These are phyloP conservation scores for Palythoa heliodiscus DNA, from an alignment of 92 coral and sea anemone genomes.

Conservation along the genomic window DNA sequence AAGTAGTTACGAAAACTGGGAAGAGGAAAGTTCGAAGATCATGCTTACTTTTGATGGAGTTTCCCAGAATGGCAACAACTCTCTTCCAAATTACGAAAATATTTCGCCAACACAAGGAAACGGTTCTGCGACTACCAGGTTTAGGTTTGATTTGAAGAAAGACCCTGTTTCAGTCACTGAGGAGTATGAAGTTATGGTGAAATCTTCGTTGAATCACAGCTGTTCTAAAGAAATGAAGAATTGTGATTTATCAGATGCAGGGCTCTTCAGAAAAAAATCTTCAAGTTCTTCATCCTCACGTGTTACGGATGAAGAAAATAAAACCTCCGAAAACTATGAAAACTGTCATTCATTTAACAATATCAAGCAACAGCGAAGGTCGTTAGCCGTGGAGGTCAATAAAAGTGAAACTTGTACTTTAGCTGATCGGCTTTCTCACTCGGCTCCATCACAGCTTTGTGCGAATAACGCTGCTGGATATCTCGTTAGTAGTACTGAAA, in stretches of 20 bases:
- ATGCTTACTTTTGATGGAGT: not conserved
- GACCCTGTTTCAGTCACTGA: constrained; percentile 16
- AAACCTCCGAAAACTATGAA: too few relatives aligned
- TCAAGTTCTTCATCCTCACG: too few relatives aligned
- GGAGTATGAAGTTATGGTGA: constrained; percentile 27
- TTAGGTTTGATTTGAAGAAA: constrained; percentile 2
- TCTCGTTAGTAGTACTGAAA: not conserved
- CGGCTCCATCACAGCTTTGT: too few relatives aligned
- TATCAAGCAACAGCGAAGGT: too few relatives aligned
- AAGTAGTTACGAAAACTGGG: constrained; percentile 29
- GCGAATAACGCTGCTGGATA: not conserved
- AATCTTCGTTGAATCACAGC: not conserved
- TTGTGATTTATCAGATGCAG: too few relatives aligned
- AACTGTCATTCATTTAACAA: too few relatives aligned
- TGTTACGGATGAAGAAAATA: too few relatives aligned
- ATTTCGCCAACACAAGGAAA: constrained; percentile 23
- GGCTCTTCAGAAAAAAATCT: too few relatives aligned
- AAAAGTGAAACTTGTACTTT: too few relatives aligned
- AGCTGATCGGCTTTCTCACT: too few relatives aligned
- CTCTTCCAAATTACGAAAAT: constrained; percentile 33
- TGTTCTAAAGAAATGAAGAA: too few relatives aligned
- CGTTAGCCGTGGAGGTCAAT: too few relatives aligned
- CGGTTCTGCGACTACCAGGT: not conserved
- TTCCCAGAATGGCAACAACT: not conserved
- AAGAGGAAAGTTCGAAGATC: not conserved